phyloP scores from a whole-genome alignment of 2,888 invertebrate species.

The Panorpa germanica region DNA sequence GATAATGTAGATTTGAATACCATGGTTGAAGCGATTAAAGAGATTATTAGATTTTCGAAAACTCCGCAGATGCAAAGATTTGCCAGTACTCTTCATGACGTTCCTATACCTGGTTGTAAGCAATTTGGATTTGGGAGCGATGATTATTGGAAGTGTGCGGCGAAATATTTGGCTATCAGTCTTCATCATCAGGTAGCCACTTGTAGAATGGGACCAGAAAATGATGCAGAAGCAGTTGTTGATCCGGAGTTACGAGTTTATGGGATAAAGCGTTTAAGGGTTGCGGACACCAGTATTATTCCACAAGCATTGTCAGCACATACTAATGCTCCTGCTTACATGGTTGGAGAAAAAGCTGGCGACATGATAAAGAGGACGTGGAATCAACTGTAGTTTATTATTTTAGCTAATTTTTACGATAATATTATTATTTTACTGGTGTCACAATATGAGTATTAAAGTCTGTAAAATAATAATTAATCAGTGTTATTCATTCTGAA shows the following conservation, averaged over 20 bases:
- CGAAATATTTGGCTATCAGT: constrained; percentile 36
- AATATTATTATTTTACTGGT: too few relatives aligned
- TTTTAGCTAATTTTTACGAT: too few relatives aligned
- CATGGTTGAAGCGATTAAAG: constrained; percentile 32
- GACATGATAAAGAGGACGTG: constrained; percentile 39
- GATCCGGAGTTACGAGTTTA: constrained; percentile 39
- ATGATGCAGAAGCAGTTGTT: constrained; percentile 41
- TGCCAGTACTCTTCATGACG: constrained; percentile 31
- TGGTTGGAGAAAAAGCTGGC: constrained; percentile 53
- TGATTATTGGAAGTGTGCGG: constrained; percentile 51
- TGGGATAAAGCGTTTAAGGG: constrained; percentile 36
- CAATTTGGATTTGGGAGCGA: constrained; percentile 31
- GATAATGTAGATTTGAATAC: constrained; percentile 25
- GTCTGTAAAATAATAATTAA: too few relatives aligned
- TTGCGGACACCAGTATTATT: constrained; percentile 48
- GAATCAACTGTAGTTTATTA: too few relatives aligned
- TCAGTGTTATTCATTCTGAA: too few relatives aligned
- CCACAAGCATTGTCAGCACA: constrained; percentile 44
- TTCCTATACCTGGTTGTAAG: constrained; percentile 31
- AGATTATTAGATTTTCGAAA: constrained; percentile 30
- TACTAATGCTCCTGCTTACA: constrained; percentile 45
- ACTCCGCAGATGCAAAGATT: constrained; percentile 38
- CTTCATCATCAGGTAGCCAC: constrained; percentile 47
- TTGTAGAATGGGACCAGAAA: constrained; percentile 48
- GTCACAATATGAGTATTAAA: too few relatives aligned